These are phyloP conservation scores for Lasioglossum calceatum DNA, from an alignment of 2,888 invertebrate species.

Conservation along the genomic window DNA sequence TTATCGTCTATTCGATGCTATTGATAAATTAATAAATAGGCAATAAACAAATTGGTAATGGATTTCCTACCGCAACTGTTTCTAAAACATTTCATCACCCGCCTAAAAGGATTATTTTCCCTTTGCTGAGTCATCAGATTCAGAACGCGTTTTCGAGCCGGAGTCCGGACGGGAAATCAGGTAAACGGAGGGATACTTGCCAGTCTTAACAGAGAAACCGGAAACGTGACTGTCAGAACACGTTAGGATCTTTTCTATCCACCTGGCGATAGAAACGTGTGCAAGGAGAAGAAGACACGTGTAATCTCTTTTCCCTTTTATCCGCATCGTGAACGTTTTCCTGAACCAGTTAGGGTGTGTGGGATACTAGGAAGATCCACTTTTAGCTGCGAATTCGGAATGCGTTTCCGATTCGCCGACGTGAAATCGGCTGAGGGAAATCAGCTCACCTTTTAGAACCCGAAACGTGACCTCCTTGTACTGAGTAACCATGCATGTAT, in stretches of 20 bases:
- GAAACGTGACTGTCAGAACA: constrained; percentile 61
- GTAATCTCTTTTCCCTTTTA: constrained; percentile 44
- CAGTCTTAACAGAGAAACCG: constrained; percentile 44
- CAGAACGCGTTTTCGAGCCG: constrained; percentile 38
- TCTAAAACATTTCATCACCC: not conserved
- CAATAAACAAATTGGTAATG: not conserved
- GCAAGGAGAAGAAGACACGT: constrained; percentile 41
- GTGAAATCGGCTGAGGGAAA: constrained; percentile 42
- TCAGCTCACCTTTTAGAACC: constrained; percentile 27
- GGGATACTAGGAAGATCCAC: constrained; percentile 39
- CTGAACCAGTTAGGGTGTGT: constrained; percentile 9
- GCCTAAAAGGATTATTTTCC: not conserved
- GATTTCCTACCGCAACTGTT: not conserved
- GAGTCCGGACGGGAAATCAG: constrained; percentile 42
- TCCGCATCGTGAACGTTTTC: constrained; percentile 37
- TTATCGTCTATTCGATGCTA: not conserved
- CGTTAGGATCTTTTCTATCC: constrained; percentile 31
- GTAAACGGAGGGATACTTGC: constrained; percentile 44
- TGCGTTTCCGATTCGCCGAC: constrained; percentile 54
- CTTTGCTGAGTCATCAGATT: constrained; percentile 29
- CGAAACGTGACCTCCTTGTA: constrained; percentile 35
- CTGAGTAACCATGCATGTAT: not conserved
- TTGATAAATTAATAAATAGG: not conserved
- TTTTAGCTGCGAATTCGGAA: constrained; percentile 42
- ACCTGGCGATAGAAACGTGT: constrained; percentile 6